A percentile compares a stretch with the other conserved stretches of the same genome.
phyloP scores from a whole-genome alignment of 2,888 invertebrate genomes.

The Mactromeris polynyma region DNA sequence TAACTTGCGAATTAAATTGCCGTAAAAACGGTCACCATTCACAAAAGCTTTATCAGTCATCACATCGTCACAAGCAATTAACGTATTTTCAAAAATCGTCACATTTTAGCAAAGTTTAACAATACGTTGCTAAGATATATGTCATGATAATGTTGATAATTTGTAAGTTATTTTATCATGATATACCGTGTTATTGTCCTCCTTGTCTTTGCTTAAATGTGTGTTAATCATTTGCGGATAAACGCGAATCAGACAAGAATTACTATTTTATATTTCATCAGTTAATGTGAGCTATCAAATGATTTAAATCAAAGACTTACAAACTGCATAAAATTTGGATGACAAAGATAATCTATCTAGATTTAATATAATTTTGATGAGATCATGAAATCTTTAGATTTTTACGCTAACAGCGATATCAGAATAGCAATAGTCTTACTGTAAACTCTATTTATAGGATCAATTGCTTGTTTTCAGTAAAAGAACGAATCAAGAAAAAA shows the following conservation, averaged over 20 bases:
- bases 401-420: neutral
- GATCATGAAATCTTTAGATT: neutral
- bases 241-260: neutral
- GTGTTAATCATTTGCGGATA: neutral
- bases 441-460: neutral
- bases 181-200: neutral
- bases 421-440: neutral
- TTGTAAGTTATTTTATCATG: conserved; percentile 30
- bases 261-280: conserved; percentile 1
- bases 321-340: neutral
- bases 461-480: neutral
- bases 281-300: neutral
- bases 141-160: conserved; percentile 22
- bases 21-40: conserved; percentile 52
- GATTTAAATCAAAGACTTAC: neutral
- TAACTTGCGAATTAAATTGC: conserved; percentile 31
- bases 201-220: neutral
- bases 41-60: conserved; percentile 26
- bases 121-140: conserved; percentile 42
- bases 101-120: conserved; percentile 25
- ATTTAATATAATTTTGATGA: neutral
- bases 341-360: neutral
- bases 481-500: neutral
- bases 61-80: conserved; percentile 53
- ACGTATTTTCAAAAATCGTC: conserved; percentile 44